Conservation (phyloP, 2,888 invertebrate genomes). For the Fragum sueziense region DNA sequence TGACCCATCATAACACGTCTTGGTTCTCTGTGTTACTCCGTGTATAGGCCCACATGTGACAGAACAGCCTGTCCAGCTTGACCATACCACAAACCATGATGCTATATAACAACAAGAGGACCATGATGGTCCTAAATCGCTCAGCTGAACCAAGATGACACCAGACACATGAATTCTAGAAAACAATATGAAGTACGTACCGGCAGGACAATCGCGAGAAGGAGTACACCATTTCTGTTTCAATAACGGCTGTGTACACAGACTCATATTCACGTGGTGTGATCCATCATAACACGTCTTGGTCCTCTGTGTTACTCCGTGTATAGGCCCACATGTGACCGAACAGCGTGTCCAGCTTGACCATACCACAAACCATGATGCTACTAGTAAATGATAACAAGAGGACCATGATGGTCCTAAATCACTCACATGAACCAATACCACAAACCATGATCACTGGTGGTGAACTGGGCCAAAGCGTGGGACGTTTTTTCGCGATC, state of each 20-base stretch:
- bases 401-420: too few relatives aligned
- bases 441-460: too few relatives aligned
- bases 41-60: neutral
- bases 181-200: too few relatives aligned
- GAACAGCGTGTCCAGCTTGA: neutral
- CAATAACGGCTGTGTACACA: slow-evolving; percentile 1
- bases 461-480: too few relatives aligned
- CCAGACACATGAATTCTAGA: too few relatives aligned
- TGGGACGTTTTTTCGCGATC: too few relatives aligned
- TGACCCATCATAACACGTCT: neutral
- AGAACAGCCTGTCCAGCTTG: neutral
- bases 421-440: too few relatives aligned
- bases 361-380: neutral
- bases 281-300: neutral
- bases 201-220: neutral
- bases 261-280: neutral
- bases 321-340: neutral
- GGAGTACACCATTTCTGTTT: neutral
- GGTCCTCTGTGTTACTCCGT: neutral
- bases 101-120: too few relatives aligned
- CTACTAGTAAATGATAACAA: too few relatives aligned
- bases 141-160: too few relatives aligned
- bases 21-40: neutral
- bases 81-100: neutral
- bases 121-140: too few relatives aligned